Base-by-base conservation (phyloP, 2,113 vertebrate species). In the Nesogale talazaci region DNA sequence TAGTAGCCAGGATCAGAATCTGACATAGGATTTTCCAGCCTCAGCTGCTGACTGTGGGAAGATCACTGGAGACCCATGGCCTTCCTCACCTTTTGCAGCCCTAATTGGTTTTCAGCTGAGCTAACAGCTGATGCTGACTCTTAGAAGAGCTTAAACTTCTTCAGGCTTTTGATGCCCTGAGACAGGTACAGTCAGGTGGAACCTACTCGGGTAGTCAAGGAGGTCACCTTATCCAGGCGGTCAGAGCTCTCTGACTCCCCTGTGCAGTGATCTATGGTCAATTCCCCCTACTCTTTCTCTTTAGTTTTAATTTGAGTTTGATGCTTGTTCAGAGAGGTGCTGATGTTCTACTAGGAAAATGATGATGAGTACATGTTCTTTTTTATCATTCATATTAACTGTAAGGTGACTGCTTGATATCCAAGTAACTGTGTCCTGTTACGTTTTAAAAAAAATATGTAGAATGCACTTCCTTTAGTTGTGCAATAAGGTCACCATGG, bases 231-330 rank as follows among this genome's bases (percentile, higher is more conserved):
- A 0, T 69, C 29, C 52, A 57, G 83, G 76, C 25, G 76, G 76
- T 65, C 14, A 89, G 78, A 80, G 40, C 46, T 94, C 20, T 36
- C 38, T 85, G 74, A 83, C 78, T 46, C 72, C 29, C 27, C 59
- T 87, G 86, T 72, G 59, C 46, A 91, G 38, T 77, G 40, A 88
- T 89, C 84, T 82, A 82, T 92, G 72, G 25, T 52, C 90, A 67
- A 17, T 52, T 83, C 52, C 22, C 22, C n/a, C 82, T 8, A 61
- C 4, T 38, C 36, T 46, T 86, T 3, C 19, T 86, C 86, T 95
- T 94, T 92, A 72, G 59, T 87, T 95, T 89, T 94, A 93, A 90
- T 93, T 95, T 94, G 81, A n/a, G 5, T 16, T 95, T 14, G 15
- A 22, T 1, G 1, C 76, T 96, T 96, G 82, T 96, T 92, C 25